phyloP scores from a whole-genome alignment of 2,888 invertebrate genomes.

The Drosophila fulvimacula region DNA sequence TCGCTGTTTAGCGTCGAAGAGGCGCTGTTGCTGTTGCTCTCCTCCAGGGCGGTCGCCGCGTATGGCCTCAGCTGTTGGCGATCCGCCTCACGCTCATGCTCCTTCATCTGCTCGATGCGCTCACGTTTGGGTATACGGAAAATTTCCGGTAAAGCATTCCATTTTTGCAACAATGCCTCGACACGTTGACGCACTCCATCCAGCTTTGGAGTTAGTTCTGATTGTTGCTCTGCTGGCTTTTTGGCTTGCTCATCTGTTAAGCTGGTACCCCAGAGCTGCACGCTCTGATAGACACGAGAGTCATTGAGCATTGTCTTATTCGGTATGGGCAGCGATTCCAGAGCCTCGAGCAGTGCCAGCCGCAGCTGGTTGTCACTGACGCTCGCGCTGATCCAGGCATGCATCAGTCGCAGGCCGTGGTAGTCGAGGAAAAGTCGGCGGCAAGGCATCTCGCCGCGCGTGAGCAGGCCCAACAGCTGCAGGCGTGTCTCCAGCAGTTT shows the following conservation, averaged over 20 bases:
- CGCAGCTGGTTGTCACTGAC: slow-evolving; percentile 85
- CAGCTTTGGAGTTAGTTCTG: background rate
- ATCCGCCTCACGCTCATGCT: slow-evolving; percentile 96
- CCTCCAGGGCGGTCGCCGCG: slow-evolving; percentile 66
- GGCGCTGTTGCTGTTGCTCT: slow-evolving; percentile 49
- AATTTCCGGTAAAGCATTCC: slow-evolving; percentile 85
- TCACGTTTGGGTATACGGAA: slow-evolving; percentile 94
- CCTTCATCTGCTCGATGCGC: slow-evolving; percentile 96
- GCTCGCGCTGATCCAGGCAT: slow-evolving; percentile 95
- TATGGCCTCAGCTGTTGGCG: slow-evolving; percentile 86
- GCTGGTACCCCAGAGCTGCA: slow-evolving; percentile 90
- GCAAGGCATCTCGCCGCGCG: slow-evolving; percentile 92
- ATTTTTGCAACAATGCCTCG: slow-evolving; percentile 53
- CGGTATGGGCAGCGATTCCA: slow-evolving; percentile 94
- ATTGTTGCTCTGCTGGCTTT: background rate
- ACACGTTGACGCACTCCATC: slow-evolving; percentile 39
- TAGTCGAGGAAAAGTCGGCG: slow-evolving; percentile 95
- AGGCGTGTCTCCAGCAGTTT: slow-evolving; percentile 92
- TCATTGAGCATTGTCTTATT: slow-evolving; percentile 97
- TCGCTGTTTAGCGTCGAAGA: slow-evolving; percentile 34
- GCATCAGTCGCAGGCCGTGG: slow-evolving; percentile 94
- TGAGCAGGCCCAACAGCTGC: slow-evolving; percentile 91
- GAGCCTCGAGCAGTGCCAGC: slow-evolving; percentile 90
- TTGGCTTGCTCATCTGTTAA: background rate
- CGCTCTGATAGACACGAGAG: slow-evolving; percentile 93